Base-by-base conservation (phyloP, 2,888 invertebrate genomes). In the Dorcus parallelipipedus region DNA sequence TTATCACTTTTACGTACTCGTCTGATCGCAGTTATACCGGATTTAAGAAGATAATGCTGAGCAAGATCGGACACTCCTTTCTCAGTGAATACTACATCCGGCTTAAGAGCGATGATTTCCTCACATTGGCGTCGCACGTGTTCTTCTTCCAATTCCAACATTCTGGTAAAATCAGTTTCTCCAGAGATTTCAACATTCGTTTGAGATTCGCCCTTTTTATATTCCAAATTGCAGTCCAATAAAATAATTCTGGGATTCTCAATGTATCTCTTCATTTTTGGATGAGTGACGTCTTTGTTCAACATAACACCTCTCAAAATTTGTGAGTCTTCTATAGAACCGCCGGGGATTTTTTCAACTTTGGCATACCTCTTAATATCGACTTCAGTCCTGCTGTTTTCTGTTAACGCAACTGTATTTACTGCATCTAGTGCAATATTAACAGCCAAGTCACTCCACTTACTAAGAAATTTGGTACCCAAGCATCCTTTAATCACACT, bases 151-250 rank as follows among this genome's bases (percentile, higher is more conserved):
- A 97, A 81, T 79, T 97, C 91, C 51, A 99, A 81, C 74, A 99
- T 89, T 70, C 92, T 88, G 0, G 97, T 94, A 78, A 99, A 99
- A 80, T 99, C 97, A 71, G 90, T 88, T 71, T 99, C 97, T 52
- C 91, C 94, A 71, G 89, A 82, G 60, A 99, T 93, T 81, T 99
- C 99, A 38, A 99, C 91, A 76, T 97, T 96, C 4, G 97, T 97
- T 83, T 96, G 94, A 73, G 96, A 96, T 81, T 98, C 97, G 38
- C 98, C 99, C 79, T 99, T 99, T 80, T 99, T 99, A 81, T 99
- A 99, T 78, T 99, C 99, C 55, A 99, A 81, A 1, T 91, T 87
- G 77, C 99, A 99, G 80, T 99, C 99, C 33, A 99, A 81, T 52
- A 99, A 82, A 0, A 99, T 80, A 72, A 99, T 97, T 66, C 97